Base-by-base conservation (phyloP, 2,888 invertebrate genomes). In the Patella depressa region DNA sequence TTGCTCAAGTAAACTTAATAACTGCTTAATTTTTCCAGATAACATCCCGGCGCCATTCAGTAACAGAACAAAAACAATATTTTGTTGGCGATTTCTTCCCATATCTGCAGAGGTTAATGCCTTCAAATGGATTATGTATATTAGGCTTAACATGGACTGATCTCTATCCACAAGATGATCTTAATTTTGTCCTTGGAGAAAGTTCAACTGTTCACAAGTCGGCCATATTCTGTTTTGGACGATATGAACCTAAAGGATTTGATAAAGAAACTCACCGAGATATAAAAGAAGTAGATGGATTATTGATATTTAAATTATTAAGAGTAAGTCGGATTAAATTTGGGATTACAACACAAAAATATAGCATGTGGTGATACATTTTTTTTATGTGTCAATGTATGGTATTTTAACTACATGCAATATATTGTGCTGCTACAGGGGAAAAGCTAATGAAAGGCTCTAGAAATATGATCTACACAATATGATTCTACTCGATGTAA, bases 131-230 rank as follows among this genome's bases (percentile, higher is more conserved):
- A 3, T 82, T 83, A 72, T 87, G 88, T 73, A 85, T 89, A 34
- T 80, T 90, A 73, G 91, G 90, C n/a, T 79, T 90, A 14, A 83
- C 84, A 4, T 90, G 90, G 90, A 89, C 89, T 15, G 91, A 91
- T 78, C 83, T 90, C 9, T 91, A 89, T 80, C 90, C 90, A 45
- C n/a, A 81, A 55, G 89, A 90, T 76, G 85, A 88, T 65, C 82
- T 88, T 75, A 90, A 91, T 74, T 91, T 90, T 86, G 88, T 88
- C 9, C 85, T 91, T 14, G 91, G 91, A 3, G 86, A 90, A 79
- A 88, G 89, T 3, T 85, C 87, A 3, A 77, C 81, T 29, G 53
- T 74, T 7, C 80, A 85, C 53, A 82, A 82, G 53, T 81, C 87
- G 53, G 90, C 86, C 15, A 85, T 87, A 17, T 85, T 90, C 72